Base-by-base conservation (phyloP, 2,113 vertebrate genomes). In the Lagopus muta region DNA sequence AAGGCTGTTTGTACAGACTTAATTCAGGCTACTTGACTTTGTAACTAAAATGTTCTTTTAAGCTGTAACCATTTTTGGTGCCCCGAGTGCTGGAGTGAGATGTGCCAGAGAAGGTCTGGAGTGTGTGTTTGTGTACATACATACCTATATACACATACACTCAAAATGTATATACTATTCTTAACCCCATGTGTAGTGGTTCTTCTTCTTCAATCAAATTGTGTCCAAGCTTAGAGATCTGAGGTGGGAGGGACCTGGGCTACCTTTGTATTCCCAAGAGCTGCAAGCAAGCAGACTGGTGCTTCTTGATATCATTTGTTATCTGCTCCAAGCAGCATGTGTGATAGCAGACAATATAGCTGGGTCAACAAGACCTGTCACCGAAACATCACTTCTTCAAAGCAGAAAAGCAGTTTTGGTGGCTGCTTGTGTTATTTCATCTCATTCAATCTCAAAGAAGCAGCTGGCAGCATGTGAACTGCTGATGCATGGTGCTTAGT, bases 241-340 rank as follows among this genome's bases (percentile, higher is more conserved):
- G 40, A 50, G 36, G 60, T n/a, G 82, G 25, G 0, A 3, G 19
- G 21, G 24, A 36, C 27, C 24, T 34, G 36, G 45, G 55, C 11
- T 14, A 45, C 28, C 24, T 70, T 24, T 30, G 18, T 40, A 60
- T 48, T 70, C 34, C 34, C 14, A 7, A 42, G 48, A 38, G 20
- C 10, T 21, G 1, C 6, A 13, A 55, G n/a, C 0, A 0, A 78
- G 22, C 19, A 42, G 77, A n/a, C 4, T 19, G 70, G 10, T 13
- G 27, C 25, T 52, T 52, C 50, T 25, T 52, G 52, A 28, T 54
- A 16, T 14, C 5, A 8, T 25, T 25, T 50, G 22, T 52, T 28
- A 28, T 54, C 52, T 54, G 19, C 45, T 52, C 15, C 2, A 1
- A 1, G 27, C 28, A 50, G 28, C 30, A 19, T 0, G 0, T 6